phyloP scores from a whole-genome alignment of 2,888 invertebrate species.

The Caenorhabditis auriculariae region DNA sequence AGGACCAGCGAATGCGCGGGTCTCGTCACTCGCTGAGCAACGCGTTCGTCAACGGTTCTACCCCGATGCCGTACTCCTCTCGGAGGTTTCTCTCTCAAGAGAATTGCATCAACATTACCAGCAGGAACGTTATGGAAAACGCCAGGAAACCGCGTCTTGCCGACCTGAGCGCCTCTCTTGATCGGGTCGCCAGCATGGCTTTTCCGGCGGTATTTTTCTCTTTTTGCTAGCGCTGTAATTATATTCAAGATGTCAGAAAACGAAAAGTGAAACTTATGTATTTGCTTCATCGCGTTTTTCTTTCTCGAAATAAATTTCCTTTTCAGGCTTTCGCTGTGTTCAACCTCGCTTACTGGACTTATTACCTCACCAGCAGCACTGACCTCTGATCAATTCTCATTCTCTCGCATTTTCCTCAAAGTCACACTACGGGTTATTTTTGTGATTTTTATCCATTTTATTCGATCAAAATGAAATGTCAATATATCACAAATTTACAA shows the following conservation, averaged over 20 bases:
- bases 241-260: neutral
- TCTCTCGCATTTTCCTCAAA: no score
- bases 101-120: slow-evolving; percentile 1
- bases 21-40: slow-evolving; percentile 18
- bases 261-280: neutral
- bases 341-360: slow-evolving; percentile 56
- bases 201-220: slow-evolving; percentile 49
- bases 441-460: no score
- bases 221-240: slow-evolving; percentile 1
- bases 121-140: slow-evolving; percentile 26
- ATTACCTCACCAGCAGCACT: slow-evolving; percentile 40
- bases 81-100: neutral
- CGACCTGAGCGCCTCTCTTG: slow-evolving; percentile 56
- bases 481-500: slow-evolving; percentile 1
- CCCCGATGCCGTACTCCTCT: neutral
- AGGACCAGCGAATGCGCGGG: slow-evolving; percentile 45
- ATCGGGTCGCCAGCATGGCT: slow-evolving; percentile 52
- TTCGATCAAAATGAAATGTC: neutral
- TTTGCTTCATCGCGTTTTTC: neutral
- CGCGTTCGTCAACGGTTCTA: slow-evolving; percentile 16
- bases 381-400: no score
- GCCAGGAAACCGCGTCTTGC: slow-evolving; percentile 25
- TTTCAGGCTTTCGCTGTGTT: slow-evolving; percentile 53
- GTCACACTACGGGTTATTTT: no score
- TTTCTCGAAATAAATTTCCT: slow-evolving; percentile 2